phyloP scores from a whole-genome alignment of 2,113 vertebrate species.

The Oreamnos americanus region DNA sequence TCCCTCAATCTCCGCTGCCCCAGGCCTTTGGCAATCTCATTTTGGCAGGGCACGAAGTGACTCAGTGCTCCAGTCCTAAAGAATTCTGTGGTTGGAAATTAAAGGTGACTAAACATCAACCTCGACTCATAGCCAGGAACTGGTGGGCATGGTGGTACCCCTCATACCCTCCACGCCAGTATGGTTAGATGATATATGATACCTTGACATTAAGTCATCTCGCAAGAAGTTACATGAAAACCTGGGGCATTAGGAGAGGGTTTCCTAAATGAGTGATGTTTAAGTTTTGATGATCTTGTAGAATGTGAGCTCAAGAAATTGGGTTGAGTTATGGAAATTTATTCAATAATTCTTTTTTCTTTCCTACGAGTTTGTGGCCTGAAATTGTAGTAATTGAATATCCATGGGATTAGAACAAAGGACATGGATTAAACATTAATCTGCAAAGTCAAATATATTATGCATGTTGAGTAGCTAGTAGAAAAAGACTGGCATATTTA shows the following conservation, averaged over 20 bases:
- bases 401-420: not conserved
- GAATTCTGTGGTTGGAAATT: not conserved
- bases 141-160: not conserved
- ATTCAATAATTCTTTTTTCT: not conserved
- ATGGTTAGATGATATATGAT: not conserved
- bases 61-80: not conserved
- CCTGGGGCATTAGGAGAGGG: not conserved
- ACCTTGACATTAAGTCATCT: not conserved
- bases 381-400: not conserved
- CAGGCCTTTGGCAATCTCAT: not conserved
- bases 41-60: not conserved
- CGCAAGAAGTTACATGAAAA: not conserved
- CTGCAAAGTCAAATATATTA: not conserved
- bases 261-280: not conserved
- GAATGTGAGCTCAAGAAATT: not conserved
- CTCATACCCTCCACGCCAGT: not conserved
- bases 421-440: not conserved
- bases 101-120: not conserved
- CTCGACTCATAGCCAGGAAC: not conserved
- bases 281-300: not conserved
- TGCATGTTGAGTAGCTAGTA: not conserved
- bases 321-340: not conserved
- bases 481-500: not conserved
- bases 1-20: fast-evolving
- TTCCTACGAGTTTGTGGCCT: not conserved